Base-by-base conservation (phyloP, 2,888 invertebrate species). In the Megalurothrips usitatus region DNA sequence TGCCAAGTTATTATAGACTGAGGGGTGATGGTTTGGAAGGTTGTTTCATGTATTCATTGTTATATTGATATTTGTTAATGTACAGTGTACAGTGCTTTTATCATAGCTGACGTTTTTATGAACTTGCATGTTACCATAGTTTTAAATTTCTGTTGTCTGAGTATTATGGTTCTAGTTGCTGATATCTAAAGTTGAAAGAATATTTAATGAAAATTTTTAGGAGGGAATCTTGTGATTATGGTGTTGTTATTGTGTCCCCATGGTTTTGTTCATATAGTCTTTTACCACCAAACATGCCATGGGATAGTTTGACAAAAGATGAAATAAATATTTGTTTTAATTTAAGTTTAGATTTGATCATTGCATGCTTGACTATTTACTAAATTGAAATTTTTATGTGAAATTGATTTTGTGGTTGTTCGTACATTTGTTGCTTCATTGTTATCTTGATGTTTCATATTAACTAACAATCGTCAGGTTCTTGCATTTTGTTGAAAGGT, bases 1-100 rank as follows among this genome's bases (percentile, higher is more conserved):
- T 75, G 68, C 68, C 68, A 75, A 75, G 68, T 23, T 75, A 26
- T 23, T 23, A 75, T 75, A 75, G 68, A 75, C 68, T 75, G 68
- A 75, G 58, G 26, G 58, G 68, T 75, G 23, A 26, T 75, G 68
- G 26, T 75, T 75, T 75, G 23, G 26, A 75, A 75, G 68, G 23
- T 75, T 75, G 12, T 75, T 75, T 68, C n/a, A 75, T 75, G 23
- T 23, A 26, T 23, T 26, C 11, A 75, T 75, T 26, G 68, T 75
- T 75, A 26, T 75, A 26, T 12, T 75, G 68, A 26, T 26, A 75
- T 75, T 75, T 75, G 23, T 23, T 75, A 26, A 75, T 75, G 68
- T 75, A 75, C 26, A 75, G 68, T 75, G 68, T 75, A 75, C 12
- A 75, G 9, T 75, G 68, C 23, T 75, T 26, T 75, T 26, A 26